Evolutionary conservation across 2,113 vertebrate species (phyloP), one percentile per base, ranked within the genome.

Genomic region (Callionymus lyra): DNA sequence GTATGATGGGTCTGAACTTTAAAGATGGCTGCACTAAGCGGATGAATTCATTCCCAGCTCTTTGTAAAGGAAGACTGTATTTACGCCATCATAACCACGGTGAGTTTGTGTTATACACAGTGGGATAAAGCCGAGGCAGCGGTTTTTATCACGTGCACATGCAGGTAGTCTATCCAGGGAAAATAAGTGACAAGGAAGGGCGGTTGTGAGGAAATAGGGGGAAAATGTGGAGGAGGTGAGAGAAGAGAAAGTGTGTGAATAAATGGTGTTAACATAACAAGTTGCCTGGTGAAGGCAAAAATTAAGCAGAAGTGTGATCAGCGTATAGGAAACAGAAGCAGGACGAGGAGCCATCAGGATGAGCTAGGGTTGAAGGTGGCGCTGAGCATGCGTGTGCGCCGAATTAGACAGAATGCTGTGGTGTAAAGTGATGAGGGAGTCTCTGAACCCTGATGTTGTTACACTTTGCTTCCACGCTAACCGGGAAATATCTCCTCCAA

Each of bases 331-430:
- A n/a, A n/a, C n/a, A n/a, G n/a, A 41, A 53, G 38, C 17, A 16
- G 21, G 21, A 4, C 8, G 4, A 27, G 21, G 21, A 27, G 21
- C 21, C 8, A 27, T 27, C 8, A 4, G 21, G 21, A 4, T 27
- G 21, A n/a, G n/a, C n/a, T 27, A 27, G 21, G 21, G 4, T 55
- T 71, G 77, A 70, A 39, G 66, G 38, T 60, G 21, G 62, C 21
- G 42, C 45, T 18, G 40, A 39, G 55, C 43, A 45, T 53, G 19
- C 46, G 44, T 12, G 61, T 16, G 39, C 50, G 49, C 39, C 11
- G 12, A 65, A 71, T 74, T 65, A 67, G 54, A 60, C 37, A 52
- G 59, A 74, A 69, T 68, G 78, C 61, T 69, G 65, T 56, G 44
- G 41, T 12, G 34, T 65, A 53, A 65, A 66, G 54, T 13, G 38